These are phyloP conservation scores for Yponomeuta cagnagella DNA, from an alignment of 2,888 invertebrate species.

Conservation along the genomic window DNA sequence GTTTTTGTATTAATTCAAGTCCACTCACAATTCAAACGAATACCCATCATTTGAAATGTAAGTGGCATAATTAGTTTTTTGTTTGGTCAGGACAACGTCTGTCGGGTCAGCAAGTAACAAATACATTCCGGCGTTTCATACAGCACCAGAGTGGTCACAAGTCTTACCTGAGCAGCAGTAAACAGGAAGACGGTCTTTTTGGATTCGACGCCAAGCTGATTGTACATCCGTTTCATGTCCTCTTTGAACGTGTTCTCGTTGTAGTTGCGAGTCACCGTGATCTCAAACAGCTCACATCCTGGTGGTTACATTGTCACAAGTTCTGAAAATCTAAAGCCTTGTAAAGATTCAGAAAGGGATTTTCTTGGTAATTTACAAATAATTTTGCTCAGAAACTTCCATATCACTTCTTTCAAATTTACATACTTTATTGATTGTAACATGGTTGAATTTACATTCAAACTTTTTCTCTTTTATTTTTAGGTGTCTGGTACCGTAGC, in stretches of 20 bases:
- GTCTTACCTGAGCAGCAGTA: conserved; percentile 82
- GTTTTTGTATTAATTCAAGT: too few species aligned
- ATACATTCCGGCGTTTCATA: neutral
- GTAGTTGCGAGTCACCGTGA: conserved; percentile 89
- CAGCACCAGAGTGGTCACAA: neutral
- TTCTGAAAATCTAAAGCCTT: too few species aligned
- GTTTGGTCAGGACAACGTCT: neutral
- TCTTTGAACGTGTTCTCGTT: conserved; percentile 89
- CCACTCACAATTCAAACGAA: too few species aligned
- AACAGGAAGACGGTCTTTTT: conserved; percentile 89
- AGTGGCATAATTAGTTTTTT: neutral
- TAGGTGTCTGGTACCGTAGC: too few species aligned
- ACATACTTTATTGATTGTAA: too few species aligned
- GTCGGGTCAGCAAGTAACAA: neutral
- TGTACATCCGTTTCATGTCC: conserved; percentile 88
- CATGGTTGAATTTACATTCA: too few species aligned
- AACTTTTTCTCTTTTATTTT: too few species aligned
- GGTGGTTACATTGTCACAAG: neutral
- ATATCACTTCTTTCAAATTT: too few species aligned
- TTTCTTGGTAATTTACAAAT: too few species aligned
- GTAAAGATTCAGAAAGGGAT: too few species aligned
- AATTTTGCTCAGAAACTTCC: too few species aligned
- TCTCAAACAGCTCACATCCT: conserved; percentile 88
- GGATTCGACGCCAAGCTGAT: conserved; percentile 84
- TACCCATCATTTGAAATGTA: too few species aligned